phyloP scores from a whole-genome alignment of 2,113 vertebrate genomes.

The Cinclus mexicanus region DNA sequence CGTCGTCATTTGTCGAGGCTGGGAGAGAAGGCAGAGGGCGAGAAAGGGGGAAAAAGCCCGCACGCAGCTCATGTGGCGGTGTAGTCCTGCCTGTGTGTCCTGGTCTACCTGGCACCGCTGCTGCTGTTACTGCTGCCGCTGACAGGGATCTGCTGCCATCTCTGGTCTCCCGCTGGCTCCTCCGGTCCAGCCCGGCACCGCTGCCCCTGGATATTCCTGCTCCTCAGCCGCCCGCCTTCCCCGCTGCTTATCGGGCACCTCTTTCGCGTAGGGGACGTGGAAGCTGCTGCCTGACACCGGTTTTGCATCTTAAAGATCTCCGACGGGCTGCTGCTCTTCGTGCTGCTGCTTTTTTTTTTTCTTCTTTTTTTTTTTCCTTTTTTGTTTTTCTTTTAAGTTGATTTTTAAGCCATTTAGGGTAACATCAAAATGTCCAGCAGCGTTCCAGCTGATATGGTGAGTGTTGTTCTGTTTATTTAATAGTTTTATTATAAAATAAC shows the following conservation, averaged over 20 bases:
- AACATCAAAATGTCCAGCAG: slow-evolving; percentile 79
- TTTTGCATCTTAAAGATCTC: slow-evolving; percentile 11
- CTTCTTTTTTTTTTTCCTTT: too few relatives aligned
- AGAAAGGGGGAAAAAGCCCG: slow-evolving; percentile 45
- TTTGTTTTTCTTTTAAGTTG: not conserved
- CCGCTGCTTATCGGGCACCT: not conserved
- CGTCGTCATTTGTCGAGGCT: slow-evolving; percentile 62
- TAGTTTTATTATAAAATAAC: not conserved
- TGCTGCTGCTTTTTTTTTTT: not conserved
- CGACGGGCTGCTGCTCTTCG: not conserved
- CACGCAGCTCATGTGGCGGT: slow-evolving; percentile 72
- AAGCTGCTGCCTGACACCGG: slow-evolving; percentile 18
- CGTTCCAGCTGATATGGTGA: slow-evolving; percentile 82
- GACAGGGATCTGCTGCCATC: slow-evolving; percentile 56
- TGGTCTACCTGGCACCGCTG: slow-evolving; percentile 71
- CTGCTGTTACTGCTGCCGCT: slow-evolving; percentile 30
- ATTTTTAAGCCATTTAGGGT: slow-evolving; percentile 39
- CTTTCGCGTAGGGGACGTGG: not conserved
- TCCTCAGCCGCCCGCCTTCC: not conserved
- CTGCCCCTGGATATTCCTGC: slow-evolving; percentile 33
- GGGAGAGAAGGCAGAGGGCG: slow-evolving; percentile 57
- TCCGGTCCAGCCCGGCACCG: not conserved
- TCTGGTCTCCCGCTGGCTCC: slow-evolving; percentile 45
- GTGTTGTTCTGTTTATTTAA: not conserved
- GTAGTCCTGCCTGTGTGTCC: slow-evolving; percentile 43